Evolutionary conservation across 2,888 invertebrate genomes (phyloP).

Genomic region (Protula sp.): DNA sequence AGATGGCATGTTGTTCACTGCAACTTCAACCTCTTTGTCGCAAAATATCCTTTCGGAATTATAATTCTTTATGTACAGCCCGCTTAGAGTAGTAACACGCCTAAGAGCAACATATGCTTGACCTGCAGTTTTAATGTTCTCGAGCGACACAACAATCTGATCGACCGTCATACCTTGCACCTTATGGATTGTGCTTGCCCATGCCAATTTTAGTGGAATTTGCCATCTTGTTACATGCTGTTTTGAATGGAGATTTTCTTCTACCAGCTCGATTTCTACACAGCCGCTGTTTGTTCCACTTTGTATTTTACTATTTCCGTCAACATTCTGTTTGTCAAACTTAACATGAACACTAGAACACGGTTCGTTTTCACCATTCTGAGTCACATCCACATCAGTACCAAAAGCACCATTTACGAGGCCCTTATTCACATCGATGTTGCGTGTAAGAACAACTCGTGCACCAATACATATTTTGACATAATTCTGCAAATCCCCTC

Average conservation of each 20-base stretch:
- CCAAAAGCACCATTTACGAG: not conserved
- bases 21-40: too few species aligned
- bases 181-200: constrained; percentile 1
- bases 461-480: not conserved
- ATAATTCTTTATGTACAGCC: not conserved
- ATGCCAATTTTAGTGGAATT: not conserved
- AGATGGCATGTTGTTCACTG: too few species aligned
- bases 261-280: too few species aligned
- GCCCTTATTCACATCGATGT: not conserved
- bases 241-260: too few species aligned
- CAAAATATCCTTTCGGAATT: too few species aligned
- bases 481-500: not conserved
- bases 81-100: not conserved
- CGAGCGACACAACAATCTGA: not conserved
- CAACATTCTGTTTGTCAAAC: not conserved
- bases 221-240: not conserved
- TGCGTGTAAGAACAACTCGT: not conserved
- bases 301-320: too few species aligned
- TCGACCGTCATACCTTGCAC: not conserved
- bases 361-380: not conserved
- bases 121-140: not conserved
- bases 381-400: too few species aligned
- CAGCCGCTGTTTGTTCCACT: too few species aligned
- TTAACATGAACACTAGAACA: not conserved
- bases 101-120: not conserved